Evolutionary conservation across 2,888 invertebrate genomes (phyloP), one percentile per base, ranked within the genome.

Genomic region (Trachelus tabidus): DNA sequence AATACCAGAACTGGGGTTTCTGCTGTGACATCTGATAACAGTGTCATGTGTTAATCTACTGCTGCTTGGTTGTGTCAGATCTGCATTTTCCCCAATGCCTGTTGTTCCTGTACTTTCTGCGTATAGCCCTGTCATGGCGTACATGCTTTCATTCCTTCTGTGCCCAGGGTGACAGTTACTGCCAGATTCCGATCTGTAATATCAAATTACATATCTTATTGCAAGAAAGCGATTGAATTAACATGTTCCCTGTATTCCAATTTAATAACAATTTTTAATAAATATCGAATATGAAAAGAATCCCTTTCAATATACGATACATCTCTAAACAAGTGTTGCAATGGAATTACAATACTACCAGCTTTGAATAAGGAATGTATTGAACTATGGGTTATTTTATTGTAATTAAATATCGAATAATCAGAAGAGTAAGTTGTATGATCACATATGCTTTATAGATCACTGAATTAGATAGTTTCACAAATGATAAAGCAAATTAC

Each of bases 141-240:
- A 97, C 96, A 96, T 96, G 88, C 96, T 96, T 92, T 97, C 96
- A 93, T 96, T 96, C 92, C 96, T 94, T 90, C 96, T 94, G 91
- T 91, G 91, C 4, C 90, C 91, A n/a, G 89, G 81, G 81, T 91
- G 88, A 83, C 89, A 91, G 85, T 90, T 91, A 82, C 91, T 90
- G 56, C 87, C 91, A 1, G 91, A 91, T 83, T 90, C 90, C 56
- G 91, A 91, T 81, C 91, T 91, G 83, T 4, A 71, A 76, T n/a
- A 34, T 56, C 2, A 56, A 56, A 11, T 56, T 1, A 40, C 15
- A 56, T 9, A 56, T 15, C 0, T 56, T 23, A 56, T 9, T 56
- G 2, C 2, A 56, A 23, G 23, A 56, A 56, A 9, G 6, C 9
- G 9, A 56, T 56, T 56, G 15, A 40, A 40, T 40, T 6, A 2